phyloP scores from a whole-genome alignment of 2,888 invertebrate species.

The Rhagonycha fulva region DNA sequence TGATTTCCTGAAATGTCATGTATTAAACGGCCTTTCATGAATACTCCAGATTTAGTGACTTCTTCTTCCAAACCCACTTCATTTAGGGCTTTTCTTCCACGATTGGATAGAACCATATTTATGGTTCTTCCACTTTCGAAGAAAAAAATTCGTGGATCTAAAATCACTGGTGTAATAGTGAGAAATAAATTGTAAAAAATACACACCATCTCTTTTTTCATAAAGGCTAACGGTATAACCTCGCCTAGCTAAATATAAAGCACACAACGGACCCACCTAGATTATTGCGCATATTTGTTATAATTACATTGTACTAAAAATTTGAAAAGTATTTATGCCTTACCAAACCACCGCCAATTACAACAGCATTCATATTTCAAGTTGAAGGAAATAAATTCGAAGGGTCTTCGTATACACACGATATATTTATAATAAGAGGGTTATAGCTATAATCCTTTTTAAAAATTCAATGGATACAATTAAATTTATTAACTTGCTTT shows the following conservation, averaged over 20 bases:
- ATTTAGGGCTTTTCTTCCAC: background rate
- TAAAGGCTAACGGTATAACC: constrained; percentile 62
- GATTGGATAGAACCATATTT: background rate
- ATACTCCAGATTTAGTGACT: constrained; percentile 74
- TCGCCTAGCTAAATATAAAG: constrained; percentile 81
- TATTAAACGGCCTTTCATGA: constrained; percentile 89
- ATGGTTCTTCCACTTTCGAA: background rate
- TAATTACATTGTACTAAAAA: background rate
- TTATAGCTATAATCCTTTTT: too few relatives aligned
- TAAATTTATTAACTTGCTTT: background rate
- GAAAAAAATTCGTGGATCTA: background rate
- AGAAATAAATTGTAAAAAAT: background rate
- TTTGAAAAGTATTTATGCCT: constrained; percentile 46
- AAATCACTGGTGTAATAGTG: background rate
- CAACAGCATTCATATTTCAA: constrained; percentile 20
- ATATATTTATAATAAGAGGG: background rate
- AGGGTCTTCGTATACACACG: background rate
- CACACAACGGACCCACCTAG: constrained; percentile 82
- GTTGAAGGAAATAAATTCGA: background rate
- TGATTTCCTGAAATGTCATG: constrained; percentile 76
- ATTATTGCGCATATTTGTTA: background rate
- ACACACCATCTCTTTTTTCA: background rate
- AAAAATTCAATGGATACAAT: background rate
- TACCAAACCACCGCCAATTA: constrained; percentile 76
- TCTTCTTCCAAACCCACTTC: constrained; percentile 79